These are phyloP conservation scores for Daubentonia madagascariensis DNA, from an alignment of 2,113 vertebrate species.

Conservation along the genomic window DNA sequence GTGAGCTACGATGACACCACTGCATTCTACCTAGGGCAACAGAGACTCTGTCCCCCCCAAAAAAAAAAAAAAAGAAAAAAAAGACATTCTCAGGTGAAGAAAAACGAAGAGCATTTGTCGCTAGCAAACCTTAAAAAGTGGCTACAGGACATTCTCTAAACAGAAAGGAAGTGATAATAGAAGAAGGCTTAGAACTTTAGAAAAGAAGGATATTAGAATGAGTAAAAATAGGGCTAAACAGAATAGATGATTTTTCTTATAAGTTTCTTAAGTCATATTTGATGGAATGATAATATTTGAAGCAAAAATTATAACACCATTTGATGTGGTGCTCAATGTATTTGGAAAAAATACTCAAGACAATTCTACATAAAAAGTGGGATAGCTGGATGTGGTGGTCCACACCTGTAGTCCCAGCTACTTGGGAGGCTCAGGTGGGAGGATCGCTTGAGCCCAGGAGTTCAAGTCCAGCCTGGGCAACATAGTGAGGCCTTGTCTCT, in stretches of 20 bases:
- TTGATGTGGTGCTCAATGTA: background rate
- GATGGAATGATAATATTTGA: background rate
- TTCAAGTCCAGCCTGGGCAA: no score
- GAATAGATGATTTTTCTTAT: background rate
- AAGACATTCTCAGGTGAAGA: background rate
- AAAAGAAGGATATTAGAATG: background rate
- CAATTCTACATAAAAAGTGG: background rate
- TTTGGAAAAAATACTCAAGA: background rate
- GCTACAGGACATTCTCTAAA: background rate
- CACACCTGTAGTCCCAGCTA: no score
- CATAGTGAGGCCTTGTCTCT: no score
- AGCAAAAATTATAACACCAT: background rate
- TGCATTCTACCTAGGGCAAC: no score
- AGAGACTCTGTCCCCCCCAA: no score
- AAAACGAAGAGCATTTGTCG: background rate
- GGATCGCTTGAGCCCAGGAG: no score
- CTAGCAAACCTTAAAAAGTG: background rate
- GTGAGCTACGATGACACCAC: no score
- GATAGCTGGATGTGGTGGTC: background rate
- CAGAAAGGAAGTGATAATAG: background rate
- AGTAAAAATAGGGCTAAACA: background rate
- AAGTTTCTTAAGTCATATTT: background rate
- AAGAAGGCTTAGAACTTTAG: background rate
- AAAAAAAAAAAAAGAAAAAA: no score
- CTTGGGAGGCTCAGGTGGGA: no score